Conservation (phyloP, 2,113 vertebrate species). For the Tachysurus vachellii region DNA sequence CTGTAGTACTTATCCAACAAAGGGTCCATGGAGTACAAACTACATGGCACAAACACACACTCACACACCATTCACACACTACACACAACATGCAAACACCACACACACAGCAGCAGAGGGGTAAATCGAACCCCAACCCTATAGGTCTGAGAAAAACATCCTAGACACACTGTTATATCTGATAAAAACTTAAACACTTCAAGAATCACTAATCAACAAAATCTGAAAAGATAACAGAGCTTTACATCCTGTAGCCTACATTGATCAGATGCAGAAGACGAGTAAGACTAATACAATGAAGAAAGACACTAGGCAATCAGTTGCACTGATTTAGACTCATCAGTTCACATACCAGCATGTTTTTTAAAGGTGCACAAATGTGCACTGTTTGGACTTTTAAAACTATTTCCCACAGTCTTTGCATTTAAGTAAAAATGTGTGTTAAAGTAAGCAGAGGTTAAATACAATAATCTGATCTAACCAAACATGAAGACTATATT, state of each 20-base stretch:
- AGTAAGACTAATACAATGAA: neutral
- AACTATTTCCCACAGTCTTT: too few species aligned
- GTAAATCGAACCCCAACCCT: too few species aligned
- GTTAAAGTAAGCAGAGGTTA: neutral
- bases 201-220: neutral
- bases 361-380: neutral
- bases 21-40: too few species aligned
- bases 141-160: neutral
- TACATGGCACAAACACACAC: too few species aligned
- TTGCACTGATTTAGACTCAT: neutral
- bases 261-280: neutral
- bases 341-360: neutral
- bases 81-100: neutral
- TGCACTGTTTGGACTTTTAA: neutral
- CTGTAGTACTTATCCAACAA: too few species aligned
- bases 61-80: too few species aligned
- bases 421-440: neutral
- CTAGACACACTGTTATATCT: neutral
- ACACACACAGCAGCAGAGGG: neutral
- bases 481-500: neutral
- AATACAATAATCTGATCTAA: neutral
- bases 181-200: neutral
- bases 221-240: neutral
- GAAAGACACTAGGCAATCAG: neutral
- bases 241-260: neutral